Evolutionary conservation across 37 sponge, comb jelly and placozoan genomes (phyloP).

Genomic region (Sycon ciliatum): DNA sequence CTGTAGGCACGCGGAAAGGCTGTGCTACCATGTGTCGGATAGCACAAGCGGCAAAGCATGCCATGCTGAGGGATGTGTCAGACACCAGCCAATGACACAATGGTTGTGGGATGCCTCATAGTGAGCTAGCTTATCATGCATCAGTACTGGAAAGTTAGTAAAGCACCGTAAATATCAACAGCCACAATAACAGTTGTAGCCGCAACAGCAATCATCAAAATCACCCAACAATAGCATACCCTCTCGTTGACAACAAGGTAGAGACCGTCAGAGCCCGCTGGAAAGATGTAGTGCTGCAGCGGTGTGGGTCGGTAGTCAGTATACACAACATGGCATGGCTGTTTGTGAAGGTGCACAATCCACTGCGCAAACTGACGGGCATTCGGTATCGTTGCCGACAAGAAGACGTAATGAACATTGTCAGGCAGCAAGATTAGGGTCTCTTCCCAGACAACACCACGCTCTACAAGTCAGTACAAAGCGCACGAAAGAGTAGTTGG

Average conservation of each 20-base stretch:
- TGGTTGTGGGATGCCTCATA: no score
- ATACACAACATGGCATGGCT: slow-evolving; percentile 98
- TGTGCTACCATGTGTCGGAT: no score
- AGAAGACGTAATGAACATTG: slow-evolving; percentile 94
- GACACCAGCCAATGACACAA: no score
- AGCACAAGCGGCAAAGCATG: no score
- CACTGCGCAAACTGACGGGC: slow-evolving; percentile 96
- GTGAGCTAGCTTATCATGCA: no score
- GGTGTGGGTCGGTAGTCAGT: slow-evolving; percentile 92
- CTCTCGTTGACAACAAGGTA: slow-evolving; percentile 93
- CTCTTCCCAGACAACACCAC: slow-evolving; percentile 99
- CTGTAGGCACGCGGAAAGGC: no score
- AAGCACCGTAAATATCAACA: slow-evolving; percentile 16
- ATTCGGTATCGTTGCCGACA: slow-evolving; percentile 96
- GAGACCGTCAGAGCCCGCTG: slow-evolving; percentile 87
- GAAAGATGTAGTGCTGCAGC: slow-evolving; percentile 95
- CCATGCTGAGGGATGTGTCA: no score
- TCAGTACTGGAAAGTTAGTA: neutral
- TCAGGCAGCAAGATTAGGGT: slow-evolving; percentile 93
- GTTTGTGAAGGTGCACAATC: slow-evolving; percentile 85
- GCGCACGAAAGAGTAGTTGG: slow-evolving; percentile 12
- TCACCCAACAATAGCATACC: no score
- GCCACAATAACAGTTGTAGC: neutral
- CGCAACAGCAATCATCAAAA: neutral
- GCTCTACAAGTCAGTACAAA: slow-evolving; percentile 46